Percentiles rank a stretch among this genome's conserved stretches.
Evolutionary conservation across 1,140 invertebrate genomes (phyloP).

Genomic region (Ectropis grisescens): DNA sequence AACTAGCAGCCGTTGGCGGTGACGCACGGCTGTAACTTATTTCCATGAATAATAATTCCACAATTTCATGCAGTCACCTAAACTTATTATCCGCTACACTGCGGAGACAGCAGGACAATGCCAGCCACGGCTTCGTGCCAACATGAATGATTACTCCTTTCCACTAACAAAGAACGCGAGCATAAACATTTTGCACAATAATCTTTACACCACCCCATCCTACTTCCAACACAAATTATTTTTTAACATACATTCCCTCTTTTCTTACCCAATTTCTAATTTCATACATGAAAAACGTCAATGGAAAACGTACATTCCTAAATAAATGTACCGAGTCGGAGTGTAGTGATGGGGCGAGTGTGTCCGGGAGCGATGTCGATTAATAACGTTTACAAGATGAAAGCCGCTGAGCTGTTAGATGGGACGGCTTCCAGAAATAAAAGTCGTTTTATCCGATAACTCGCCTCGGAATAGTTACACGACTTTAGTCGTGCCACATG

Average conservation of each 20-base stretch:
- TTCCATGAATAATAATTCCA: slow-evolving; percentile 17
- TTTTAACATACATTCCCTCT: slow-evolving; percentile 2
- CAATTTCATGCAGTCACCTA: slow-evolving; percentile 15
- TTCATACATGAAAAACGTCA: no score
- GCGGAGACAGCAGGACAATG: slow-evolving; percentile 31
- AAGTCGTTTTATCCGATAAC: slow-evolving; percentile 58
- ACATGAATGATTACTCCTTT: slow-evolving; percentile 54
- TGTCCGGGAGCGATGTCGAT: slow-evolving; percentile 59
- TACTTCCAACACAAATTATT: not conserved
- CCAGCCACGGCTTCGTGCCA: slow-evolving; percentile 38
- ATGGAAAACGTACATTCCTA: no score
- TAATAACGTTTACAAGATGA: slow-evolving; percentile 69
- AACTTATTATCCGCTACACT: slow-evolving; percentile 19
- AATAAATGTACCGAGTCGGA: slow-evolving; percentile 2
- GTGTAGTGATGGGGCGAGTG: slow-evolving; percentile 26
- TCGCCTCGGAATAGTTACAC: slow-evolving; percentile 54
- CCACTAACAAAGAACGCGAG: slow-evolving; percentile 38
- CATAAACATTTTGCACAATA: slow-evolving; percentile 37
- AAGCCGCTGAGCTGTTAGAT: slow-evolving; percentile 59
- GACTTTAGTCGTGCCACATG: not conserved
- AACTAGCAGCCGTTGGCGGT: no score
- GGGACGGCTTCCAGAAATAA: slow-evolving; percentile 64
- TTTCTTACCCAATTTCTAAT: no score
- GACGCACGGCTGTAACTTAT: slow-evolving; percentile 17
- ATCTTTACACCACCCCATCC: slow-evolving; percentile 2